Percentiles rank a stretch among this genome's conserved stretches.
Evolutionary conservation across 2,113 vertebrate genomes (phyloP).

Genomic region (Chrysemys picta): DNA sequence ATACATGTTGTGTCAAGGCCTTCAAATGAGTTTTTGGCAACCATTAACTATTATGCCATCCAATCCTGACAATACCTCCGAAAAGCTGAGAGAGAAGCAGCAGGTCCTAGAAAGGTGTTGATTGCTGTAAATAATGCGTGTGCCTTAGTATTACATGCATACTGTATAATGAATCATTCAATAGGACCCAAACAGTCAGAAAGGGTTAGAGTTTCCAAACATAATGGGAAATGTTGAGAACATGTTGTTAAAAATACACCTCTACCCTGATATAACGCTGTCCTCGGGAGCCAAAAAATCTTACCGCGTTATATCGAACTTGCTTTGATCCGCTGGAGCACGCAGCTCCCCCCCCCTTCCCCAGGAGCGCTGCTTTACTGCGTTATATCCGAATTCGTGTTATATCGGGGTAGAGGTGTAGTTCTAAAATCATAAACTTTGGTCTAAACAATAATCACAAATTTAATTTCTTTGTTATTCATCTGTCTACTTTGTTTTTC

Average conservation of each 20-base stretch:
- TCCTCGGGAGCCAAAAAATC: no score
- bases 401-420: no score
- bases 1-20: not conserved
- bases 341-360: no score
- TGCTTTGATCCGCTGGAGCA: no score
- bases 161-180: not conserved
- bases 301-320: no score
- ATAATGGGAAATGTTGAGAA: not conserved
- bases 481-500: not conserved
- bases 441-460: not conserved
- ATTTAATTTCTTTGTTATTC: slow-evolving; percentile 25
- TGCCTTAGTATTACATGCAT: not conserved
- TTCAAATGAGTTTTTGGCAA: slow-evolving; percentile 34
- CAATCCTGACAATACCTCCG: not conserved
- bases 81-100: not conserved
- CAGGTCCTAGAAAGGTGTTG: not conserved
- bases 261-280: no score
- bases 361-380: no score
- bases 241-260: not conserved
- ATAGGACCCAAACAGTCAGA: not conserved
- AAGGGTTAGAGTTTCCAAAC: not conserved
- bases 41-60: not conserved
- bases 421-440: no score
- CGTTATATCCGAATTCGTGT: no score
- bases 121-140: not conserved